Percentiles rank a stretch among this genome's conserved stretches.
These are phyloP conservation scores for Scaptomyza polygonia DNA, from an alignment of 2,888 invertebrate species.

Conservation along the genomic window DNA sequence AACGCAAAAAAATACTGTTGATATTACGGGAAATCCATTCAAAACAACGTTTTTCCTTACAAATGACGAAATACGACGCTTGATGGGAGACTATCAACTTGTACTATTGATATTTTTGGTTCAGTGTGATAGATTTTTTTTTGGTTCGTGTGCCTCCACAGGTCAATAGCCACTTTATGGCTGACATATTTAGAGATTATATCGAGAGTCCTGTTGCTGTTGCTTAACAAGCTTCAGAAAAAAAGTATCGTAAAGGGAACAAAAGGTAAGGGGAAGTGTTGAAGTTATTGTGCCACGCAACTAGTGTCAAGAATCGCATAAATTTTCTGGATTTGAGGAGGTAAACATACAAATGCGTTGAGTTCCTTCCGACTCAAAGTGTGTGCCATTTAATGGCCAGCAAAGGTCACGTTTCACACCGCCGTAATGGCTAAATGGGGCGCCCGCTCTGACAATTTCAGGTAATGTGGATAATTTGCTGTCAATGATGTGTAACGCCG, in stretches of 20 bases:
- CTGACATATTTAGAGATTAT: slow-evolving; percentile 17
- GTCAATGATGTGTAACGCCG: slow-evolving; percentile 83
- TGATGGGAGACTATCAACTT: no score
- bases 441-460: slow-evolving; percentile 82
- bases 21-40: no score
- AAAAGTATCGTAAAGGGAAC: background rate
- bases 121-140: no score
- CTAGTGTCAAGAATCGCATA: slow-evolving; percentile 82
- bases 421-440: slow-evolving; percentile 74
- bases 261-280: background rate
- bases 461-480: slow-evolving; percentile 84
- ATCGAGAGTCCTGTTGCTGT: slow-evolving; percentile 21
- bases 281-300: slow-evolving; percentile 45
- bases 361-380: slow-evolving; percentile 62
- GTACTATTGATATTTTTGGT: no score
- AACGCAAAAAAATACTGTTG: no score
- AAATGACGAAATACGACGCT: no score
- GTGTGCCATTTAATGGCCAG: slow-evolving; percentile 82
- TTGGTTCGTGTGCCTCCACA: background rate
- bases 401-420: slow-evolving; percentile 83
- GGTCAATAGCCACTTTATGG: slow-evolving; percentile 46
- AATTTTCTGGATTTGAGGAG: slow-evolving; percentile 72
- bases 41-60: no score
- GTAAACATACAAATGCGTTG: slow-evolving; percentile 64
- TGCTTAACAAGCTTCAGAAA: slow-evolving; percentile 28